Evolutionary conservation across 2,113 vertebrate genomes (phyloP).

Genomic region (Pterocles orientalis): DNA sequence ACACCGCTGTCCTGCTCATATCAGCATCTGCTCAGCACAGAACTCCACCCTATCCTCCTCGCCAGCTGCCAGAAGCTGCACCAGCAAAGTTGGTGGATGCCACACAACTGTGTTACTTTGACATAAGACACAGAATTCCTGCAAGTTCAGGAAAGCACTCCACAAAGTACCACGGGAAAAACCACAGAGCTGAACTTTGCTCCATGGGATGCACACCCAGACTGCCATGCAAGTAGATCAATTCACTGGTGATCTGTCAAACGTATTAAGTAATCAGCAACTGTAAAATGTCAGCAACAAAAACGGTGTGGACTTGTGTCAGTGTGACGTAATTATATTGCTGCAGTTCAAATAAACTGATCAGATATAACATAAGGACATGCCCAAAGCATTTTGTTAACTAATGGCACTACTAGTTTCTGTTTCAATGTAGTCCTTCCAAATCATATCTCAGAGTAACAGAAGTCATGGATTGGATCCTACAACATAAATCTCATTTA

Average conservation of each 20-base stretch:
- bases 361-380: background rate
- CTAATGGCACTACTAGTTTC: background rate
- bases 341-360: slow-evolving; percentile 3
- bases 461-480: background rate
- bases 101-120: background rate
- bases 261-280: background rate
- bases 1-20: background rate
- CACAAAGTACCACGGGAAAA: background rate
- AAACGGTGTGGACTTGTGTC: background rate
- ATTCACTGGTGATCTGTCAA: background rate
- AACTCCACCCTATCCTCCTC: background rate
- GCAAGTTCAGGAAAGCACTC: background rate
- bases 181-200: background rate
- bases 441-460: background rate
- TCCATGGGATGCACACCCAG: background rate
- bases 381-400: background rate
- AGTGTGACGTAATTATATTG: background rate
- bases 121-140: background rate
- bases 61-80: background rate
- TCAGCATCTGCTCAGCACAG: background rate
- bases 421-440: background rate
- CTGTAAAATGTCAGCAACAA: background rate
- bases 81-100: background rate
- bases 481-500: background rate
- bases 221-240: background rate